Evolutionary conservation across 2,113 vertebrate genomes (phyloP).

Genomic region (Symphodus melops): DNA sequence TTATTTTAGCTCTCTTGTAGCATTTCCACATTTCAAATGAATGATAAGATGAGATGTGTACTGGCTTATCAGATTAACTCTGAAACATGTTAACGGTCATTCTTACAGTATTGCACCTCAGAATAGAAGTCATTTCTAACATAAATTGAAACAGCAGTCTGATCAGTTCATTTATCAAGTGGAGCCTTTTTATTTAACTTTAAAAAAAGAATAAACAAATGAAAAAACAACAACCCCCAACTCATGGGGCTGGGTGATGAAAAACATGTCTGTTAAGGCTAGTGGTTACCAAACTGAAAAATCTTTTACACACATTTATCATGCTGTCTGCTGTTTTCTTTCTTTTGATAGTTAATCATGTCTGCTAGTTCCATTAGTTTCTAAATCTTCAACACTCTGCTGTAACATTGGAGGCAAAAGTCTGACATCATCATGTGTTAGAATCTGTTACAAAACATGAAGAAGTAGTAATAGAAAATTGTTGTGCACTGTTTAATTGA

Average conservation of each 20-base stretch:
- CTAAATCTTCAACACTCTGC: neutral
- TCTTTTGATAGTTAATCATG: neutral
- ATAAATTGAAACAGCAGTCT: neutral
- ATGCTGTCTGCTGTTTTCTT: slow-evolving; percentile 1
- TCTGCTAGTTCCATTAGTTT: neutral
- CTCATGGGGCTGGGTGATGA: neutral
- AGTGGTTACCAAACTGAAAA: neutral
- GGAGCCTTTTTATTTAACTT: slow-evolving; percentile 1
- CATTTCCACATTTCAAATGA: too few species aligned
- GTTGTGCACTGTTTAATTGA: neutral
- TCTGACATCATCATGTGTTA: neutral
- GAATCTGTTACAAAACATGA: slow-evolving; percentile 4
- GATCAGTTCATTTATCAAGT: neutral
- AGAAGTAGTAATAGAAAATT: neutral
- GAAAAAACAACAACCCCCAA: neutral
- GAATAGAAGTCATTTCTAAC: neutral
- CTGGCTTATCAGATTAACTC: too few species aligned
- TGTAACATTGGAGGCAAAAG: neutral
- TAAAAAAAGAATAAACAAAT: neutral
- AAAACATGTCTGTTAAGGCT: slow-evolving; percentile 11
- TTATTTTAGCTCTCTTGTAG: too few species aligned
- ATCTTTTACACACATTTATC: neutral
- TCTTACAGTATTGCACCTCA: too few species aligned
- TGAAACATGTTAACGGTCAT: too few species aligned
- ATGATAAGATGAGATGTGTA: too few species aligned